Base-by-base conservation (phyloP, 2,888 invertebrate genomes). In the Acanthoscelides obtectus region DNA sequence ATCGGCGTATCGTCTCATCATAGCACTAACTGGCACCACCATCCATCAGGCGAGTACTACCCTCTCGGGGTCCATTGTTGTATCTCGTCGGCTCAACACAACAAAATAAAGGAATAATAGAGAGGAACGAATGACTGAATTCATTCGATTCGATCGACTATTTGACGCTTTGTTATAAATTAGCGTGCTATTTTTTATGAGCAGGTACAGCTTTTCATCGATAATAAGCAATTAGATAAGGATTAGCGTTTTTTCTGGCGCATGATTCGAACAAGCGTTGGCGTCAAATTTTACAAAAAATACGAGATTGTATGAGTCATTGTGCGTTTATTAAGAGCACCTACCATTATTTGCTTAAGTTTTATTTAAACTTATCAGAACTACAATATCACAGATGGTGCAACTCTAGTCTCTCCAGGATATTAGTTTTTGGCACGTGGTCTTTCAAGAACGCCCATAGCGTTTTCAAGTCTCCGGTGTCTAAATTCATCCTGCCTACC, bases 401-500 rank as follows among this genome's bases (percentile, higher is more conserved):
- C 12, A 12, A 45, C 17, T 45, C 45, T 45, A 45, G 6, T 1
- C 45, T 3, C 17, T 45, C 45, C 5, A 45, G 45, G 17, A 45
- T 45, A 45, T 45, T 45, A 45, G 45, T 17, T 12, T 45, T 45
- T 1, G 45, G 45, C 45, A 45, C 45, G 45, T 45, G 45, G 45
- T 45, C 45, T 45, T 45, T 45, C 45, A 45, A 12, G 17, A 45
- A 45, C 12, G 45, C 12, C 45, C 45, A 45, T 12, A 45, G 45
- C 17, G 6, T 45, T 17, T 45, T 3, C 12, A 45, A 45, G 6
- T 69, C 45, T 64, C 19, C 22, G 22, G 66, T 66, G 0, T 45
- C 17, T 68, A 71, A 66, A 22, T 71, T 66, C 22, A 66, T 66
- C 21, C 20, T 45, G 8, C 71, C 71, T 22, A 71, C 68, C 22